Percentiles rank a stretch among this genome's conserved stretches.
Evolutionary conservation across 2,888 invertebrate genomes (phyloP).

Genomic region (Drosophila yooni): DNA sequence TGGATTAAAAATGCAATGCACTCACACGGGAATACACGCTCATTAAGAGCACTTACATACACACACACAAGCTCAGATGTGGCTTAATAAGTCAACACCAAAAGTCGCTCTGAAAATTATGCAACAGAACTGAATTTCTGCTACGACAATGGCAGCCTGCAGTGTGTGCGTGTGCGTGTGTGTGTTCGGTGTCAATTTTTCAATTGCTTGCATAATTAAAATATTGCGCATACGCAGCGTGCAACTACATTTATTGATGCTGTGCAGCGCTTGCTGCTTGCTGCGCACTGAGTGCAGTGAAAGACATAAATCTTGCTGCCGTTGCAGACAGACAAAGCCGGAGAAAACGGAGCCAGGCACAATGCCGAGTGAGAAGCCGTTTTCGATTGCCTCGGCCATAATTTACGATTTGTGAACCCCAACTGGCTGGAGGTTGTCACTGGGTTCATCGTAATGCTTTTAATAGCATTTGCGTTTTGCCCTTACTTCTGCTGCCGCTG

Average conservation of each 20-base stretch:
- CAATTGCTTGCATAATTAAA: constrained; percentile 69
- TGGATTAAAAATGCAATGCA: constrained; percentile 54
- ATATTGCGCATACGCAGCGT: constrained; percentile 67
- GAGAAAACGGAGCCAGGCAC: constrained; percentile 10
- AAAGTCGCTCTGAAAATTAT: constrained; percentile 37
- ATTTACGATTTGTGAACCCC: constrained; percentile 54
- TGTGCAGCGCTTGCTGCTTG: constrained; percentile 20
- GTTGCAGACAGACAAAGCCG: constrained; percentile 33
- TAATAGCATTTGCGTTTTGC: constrained; percentile 58
- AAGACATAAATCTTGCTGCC: constrained; percentile 61
- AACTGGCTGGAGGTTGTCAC: constrained; percentile 40
- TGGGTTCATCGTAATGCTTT: constrained; percentile 60
- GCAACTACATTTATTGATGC: constrained; percentile 62
- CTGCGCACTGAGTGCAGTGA: constrained; percentile 30
- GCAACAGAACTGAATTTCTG: constrained; percentile 38
- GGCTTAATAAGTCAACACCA: constrained; percentile 45
- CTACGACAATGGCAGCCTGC: constrained; percentile 19
- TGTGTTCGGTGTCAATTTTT: constrained; percentile 48
- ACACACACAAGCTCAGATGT: constrained; percentile 11
- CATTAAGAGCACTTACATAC: constrained; percentile 13
- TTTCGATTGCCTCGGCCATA: constrained; percentile 57
- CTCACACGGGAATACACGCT: constrained; percentile 16
- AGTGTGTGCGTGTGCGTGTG: not conserved
- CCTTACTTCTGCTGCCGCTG: constrained; percentile 2
- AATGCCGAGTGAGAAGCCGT: constrained; percentile 37